Evolutionary conservation across 1,140 invertebrate genomes (phyloP).

Genomic region (Magallana ariakensis): DNA sequence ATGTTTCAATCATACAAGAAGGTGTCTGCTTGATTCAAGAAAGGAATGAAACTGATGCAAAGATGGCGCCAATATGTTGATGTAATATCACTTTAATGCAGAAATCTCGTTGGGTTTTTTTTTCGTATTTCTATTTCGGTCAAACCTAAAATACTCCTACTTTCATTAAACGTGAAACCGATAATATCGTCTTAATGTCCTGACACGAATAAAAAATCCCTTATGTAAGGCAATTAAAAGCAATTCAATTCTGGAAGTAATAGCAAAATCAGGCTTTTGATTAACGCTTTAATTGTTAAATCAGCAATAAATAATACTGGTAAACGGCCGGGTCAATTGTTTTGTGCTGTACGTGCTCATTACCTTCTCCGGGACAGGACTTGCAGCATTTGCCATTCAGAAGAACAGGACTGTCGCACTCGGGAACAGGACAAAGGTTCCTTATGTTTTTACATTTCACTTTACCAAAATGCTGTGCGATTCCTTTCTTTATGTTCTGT

Average conservation of each 20-base stretch:
- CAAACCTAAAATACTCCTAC: neutral
- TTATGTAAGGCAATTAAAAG: neutral
- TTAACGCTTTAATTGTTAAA: neutral
- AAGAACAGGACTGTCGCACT: constrained; percentile 33
- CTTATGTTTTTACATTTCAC: constrained; percentile 38
- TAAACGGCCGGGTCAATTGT: neutral
- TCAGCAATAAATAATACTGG: neutral
- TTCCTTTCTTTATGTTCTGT: constrained; percentile 44
- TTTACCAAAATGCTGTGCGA: constrained; percentile 41
- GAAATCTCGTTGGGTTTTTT: neutral
- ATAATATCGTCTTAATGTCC: constrained; percentile 11
- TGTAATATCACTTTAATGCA: neutral
- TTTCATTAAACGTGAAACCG: neutral
- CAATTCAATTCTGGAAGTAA: constrained; percentile 3
- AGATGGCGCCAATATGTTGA: neutral
- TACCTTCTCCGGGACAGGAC: constrained; percentile 37
- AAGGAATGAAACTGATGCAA: neutral
- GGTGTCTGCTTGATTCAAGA: too few species aligned
- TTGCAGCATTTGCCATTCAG: constrained; percentile 38
- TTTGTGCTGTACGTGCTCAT: neutral
- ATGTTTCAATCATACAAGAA: too few species aligned
- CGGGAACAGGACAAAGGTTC: constrained; percentile 38
- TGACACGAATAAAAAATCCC: neutral
- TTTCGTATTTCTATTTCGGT: neutral
- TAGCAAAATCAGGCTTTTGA: neutral